A percentile compares a stretch with the other conserved stretches of the same genome.
Conservation (phyloP, 2,888 invertebrate species). For the Agonopterix alstromeriana region DNA sequence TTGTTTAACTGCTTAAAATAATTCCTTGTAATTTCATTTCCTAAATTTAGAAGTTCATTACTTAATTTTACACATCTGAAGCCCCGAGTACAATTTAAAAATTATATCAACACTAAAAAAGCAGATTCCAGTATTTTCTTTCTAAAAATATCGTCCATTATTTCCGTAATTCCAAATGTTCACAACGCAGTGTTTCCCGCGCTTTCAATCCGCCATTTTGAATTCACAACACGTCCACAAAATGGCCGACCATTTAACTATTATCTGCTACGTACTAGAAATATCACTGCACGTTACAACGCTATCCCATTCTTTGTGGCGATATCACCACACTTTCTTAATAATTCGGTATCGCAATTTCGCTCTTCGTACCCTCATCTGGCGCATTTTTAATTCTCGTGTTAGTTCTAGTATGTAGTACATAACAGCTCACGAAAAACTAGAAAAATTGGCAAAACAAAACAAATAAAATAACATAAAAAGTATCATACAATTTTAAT, state of each 20-base stretch:
- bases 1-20: slow-evolving; percentile 24
- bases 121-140: not conserved
- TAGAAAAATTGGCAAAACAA: too few species aligned
- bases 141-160: slow-evolving; percentile 1
- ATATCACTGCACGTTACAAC: too few species aligned
- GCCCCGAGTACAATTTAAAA: not conserved
- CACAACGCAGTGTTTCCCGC: slow-evolving; percentile 16
- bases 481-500: too few species aligned
- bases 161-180: not conserved
- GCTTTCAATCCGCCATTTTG: slow-evolving; percentile 13
- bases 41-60: not conserved
- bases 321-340: too few species aligned
- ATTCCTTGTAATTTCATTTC: slow-evolving; percentile 27
- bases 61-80: slow-evolving; percentile 1
- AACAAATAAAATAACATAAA: too few species aligned
- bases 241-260: slow-evolving; percentile 8
- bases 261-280: too few species aligned
- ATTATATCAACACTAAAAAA: not conserved
- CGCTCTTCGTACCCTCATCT: too few species aligned
- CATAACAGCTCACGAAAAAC: too few species aligned
- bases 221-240: slow-evolving; percentile 7
- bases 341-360: too few species aligned
- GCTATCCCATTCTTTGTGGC: too few species aligned
- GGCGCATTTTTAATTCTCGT: too few species aligned
- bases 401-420: too few species aligned